phyloP scores from a whole-genome alignment of 2,113 vertebrate genomes.

The Connochaetes taurinus region DNA sequence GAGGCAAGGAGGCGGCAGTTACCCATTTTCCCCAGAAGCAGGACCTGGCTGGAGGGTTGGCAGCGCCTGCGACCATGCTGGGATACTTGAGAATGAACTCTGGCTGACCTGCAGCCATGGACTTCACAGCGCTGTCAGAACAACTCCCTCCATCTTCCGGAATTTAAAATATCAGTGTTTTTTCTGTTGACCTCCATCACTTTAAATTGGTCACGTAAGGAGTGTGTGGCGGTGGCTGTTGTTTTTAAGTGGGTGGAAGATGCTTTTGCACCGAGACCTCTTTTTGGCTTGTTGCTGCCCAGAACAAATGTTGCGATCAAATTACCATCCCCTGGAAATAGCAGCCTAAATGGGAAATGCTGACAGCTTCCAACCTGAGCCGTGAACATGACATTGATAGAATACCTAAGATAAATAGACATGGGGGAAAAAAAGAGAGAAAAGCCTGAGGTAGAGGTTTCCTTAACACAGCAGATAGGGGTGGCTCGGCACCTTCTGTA shows the following conservation, averaged over 20 bases:
- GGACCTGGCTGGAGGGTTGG: neutral
- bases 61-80: rapidly evolving
- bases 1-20: neutral
- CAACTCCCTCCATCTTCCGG: neutral
- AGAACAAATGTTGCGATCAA: conserved; percentile 62
- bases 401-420: conserved; percentile 70
- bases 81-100: neutral
- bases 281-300: conserved; percentile 60
- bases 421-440: conserved; percentile 54
- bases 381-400: conserved; percentile 69
- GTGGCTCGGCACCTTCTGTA: conserved; percentile 21
- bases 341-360: conserved; percentile 71
- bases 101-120: neutral
- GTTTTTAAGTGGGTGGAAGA: neutral
- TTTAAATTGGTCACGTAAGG: conserved; percentile 47
- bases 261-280: neutral
- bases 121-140: neutral
- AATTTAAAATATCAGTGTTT: conserved; percentile 10
- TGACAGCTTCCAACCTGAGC: conserved; percentile 59
- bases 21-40: too few species aligned
- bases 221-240: neutral
- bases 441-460: conserved; percentile 51
- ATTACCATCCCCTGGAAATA: conserved; percentile 66
- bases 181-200: neutral
- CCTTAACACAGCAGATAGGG: conserved; percentile 37